These are phyloP conservation scores for Andrena praecox DNA, from an alignment of 2,888 invertebrate species.

Conservation along the genomic window DNA sequence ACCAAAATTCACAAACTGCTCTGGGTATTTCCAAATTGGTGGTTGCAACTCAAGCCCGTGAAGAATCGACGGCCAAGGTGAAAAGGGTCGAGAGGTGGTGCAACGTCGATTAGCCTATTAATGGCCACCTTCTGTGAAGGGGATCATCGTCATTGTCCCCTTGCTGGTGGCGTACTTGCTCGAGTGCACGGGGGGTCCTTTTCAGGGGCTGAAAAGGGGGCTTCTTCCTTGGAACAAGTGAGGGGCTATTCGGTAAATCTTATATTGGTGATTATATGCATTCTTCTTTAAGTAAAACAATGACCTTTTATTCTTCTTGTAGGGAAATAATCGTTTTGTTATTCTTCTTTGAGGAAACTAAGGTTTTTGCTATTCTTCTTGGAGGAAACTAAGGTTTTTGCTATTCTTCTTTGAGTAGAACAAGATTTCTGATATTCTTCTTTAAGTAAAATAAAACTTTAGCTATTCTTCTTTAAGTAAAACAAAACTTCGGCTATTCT, in stretches of 20 bases:
- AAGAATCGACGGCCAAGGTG: background rate
- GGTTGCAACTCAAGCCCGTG: background rate
- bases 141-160: slow-evolving; percentile 53
- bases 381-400: too few relatives aligned
- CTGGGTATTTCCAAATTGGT: slow-evolving; percentile 42
- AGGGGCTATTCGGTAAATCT: background rate
- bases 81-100: slow-evolving; percentile 5
- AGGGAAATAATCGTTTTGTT: too few relatives aligned
- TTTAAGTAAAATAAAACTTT: too few relatives aligned
- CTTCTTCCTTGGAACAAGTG: background rate
- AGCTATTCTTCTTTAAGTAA: too few relatives aligned
- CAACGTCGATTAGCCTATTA: slow-evolving; percentile 42
- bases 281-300: background rate
- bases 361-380: too few relatives aligned
- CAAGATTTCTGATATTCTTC: too few relatives aligned
- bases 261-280: slow-evolving; percentile 2
- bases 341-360: too few relatives aligned
- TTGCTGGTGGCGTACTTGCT: slow-evolving; percentile 69
- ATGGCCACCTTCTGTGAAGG: slow-evolving; percentile 27
- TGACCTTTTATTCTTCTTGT: too few relatives aligned
- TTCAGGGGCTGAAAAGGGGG: background rate
- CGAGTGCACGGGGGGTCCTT: slow-evolving; percentile 18
- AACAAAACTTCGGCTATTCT: too few relatives aligned
- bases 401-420: too few relatives aligned
- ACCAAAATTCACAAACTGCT: slow-evolving; percentile 9